phyloP scores from a whole-genome alignment of 2,113 vertebrate species.

The Istiophorus platypterus region DNA sequence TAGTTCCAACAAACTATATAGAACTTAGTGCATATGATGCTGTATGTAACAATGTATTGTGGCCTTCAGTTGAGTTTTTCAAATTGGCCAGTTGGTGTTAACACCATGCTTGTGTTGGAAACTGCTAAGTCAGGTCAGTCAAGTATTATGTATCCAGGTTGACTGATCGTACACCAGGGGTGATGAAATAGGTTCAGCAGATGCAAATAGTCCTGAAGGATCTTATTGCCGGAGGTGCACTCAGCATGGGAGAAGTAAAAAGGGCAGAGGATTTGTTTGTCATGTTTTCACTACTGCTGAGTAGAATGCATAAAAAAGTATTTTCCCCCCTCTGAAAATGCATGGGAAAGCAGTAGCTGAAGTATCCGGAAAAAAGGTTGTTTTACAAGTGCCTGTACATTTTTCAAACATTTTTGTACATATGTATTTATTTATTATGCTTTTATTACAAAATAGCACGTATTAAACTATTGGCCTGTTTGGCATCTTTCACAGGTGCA shows the following conservation, averaged over 20 bases:
- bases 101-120: background rate
- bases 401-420: constrained; percentile 69
- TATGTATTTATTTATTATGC: constrained; percentile 81
- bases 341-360: constrained; percentile 28
- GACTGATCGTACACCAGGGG: constrained; percentile 2
- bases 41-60: background rate
- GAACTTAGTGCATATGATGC: background rate
- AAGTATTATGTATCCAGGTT: constrained; percentile 16
- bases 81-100: background rate
- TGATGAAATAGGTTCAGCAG: background rate
- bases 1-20: background rate
- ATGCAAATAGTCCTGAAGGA: constrained; percentile 37
- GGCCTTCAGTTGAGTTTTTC: constrained; percentile 33
- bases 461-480: constrained; percentile 61
- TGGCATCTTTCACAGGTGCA: constrained; percentile 60
- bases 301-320: background rate
- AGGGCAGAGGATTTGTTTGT: constrained; percentile 38
- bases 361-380: constrained; percentile 19
- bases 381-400: constrained; percentile 78
- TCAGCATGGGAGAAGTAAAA: constrained; percentile 1
- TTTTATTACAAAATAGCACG: constrained; percentile 53
- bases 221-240: constrained; percentile 17
- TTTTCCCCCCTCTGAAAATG: constrained; percentile 3
- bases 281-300: constrained; percentile 27
- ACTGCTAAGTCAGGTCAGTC: background rate